Evolutionary conservation across 2,113 vertebrate species (phyloP), one percentile per base, ranked within the genome.

Genomic region (Myiozetetes cayanensis): DNA sequence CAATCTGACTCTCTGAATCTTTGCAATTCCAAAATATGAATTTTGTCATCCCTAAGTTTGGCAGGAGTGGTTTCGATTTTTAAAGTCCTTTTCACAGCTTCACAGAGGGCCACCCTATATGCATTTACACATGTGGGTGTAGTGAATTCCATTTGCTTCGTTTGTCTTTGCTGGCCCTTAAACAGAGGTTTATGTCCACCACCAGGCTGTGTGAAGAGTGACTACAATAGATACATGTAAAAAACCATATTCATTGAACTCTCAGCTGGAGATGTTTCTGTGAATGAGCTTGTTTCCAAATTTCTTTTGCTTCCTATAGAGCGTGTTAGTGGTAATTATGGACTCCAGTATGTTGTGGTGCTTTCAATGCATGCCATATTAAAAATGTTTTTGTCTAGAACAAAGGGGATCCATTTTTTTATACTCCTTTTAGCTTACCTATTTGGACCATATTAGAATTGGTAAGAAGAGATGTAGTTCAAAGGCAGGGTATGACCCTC

Each of bases 151-250:
- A 43, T 82, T 78, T 90, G 17, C 35, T 87, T 90, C 12, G 14
- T 10, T 21, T 46, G 22, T 31, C 47, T 65, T 85, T 63, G 27
- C 47, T 67, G 63, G 18, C 20, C 16, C 12, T 67, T 55, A 9
- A 72, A 22, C 43, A 50, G 59, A 63, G 44, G 21, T 68, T 68
- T 77, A 21, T 81, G 7, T 74, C 25, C 9, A 37, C 17, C 14
- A 55, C 2, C 37, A 28, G 33, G 9, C 31, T 75, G 20, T 74
- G 19, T 39, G 43, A 84, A 44, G 39, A 58, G 25, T 67, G 62
- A 8, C 56, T 62, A 2, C 1, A 10, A 0, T 16, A 58, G 59
- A 10, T 20, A 43, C 4, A 5, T 10, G 10, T 18, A 37, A 20
- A 49, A 33, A 68, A 46, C 25, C 3, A 10, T 19, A 39, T 18